phyloP scores from a whole-genome alignment of 1,140 invertebrate genomes.

The Ladona fulva region DNA sequence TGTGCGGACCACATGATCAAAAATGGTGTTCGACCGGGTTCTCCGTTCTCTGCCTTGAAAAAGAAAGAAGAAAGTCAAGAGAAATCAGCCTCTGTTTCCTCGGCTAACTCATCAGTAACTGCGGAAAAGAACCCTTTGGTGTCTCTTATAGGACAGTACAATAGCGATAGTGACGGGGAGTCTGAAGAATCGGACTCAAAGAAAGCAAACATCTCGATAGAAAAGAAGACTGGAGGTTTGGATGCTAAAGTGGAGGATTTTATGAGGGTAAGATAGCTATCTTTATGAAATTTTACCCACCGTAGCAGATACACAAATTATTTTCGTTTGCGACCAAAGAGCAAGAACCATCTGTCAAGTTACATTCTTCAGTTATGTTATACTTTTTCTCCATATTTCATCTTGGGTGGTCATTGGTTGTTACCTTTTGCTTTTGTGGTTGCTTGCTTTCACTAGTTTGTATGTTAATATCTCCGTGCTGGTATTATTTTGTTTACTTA shows the following conservation, averaged over 20 bases:
- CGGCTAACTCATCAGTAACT: constrained; percentile 9
- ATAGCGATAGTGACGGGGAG: constrained; percentile 34
- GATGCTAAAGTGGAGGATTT: constrained; percentile 42
- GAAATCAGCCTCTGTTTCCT: constrained; percentile 20
- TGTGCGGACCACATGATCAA: constrained; percentile 24
- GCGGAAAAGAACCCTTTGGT: constrained; percentile 33
- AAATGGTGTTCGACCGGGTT: neutral
- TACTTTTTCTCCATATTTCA: no score
- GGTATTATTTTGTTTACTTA: no score
- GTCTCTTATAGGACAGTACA: constrained; percentile 38
- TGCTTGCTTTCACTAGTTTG: no score
- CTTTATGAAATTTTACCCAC: neutral
- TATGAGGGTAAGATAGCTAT: constrained; percentile 32
- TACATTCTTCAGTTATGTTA: no score
- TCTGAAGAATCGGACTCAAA: constrained; percentile 31
- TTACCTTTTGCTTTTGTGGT: no score
- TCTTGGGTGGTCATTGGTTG: no score
- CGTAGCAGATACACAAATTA: neutral
- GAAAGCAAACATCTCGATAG: constrained; percentile 12
- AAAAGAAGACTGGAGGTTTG: constrained; percentile 28
- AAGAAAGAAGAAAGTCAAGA: constrained; percentile 23
- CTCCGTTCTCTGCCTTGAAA: neutral
- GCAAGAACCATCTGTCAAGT: no score
- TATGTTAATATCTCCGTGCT: no score
- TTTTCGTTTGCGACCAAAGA: no score